phyloP scores from a whole-genome alignment of 2,888 invertebrate species.

The Formica aserva region DNA sequence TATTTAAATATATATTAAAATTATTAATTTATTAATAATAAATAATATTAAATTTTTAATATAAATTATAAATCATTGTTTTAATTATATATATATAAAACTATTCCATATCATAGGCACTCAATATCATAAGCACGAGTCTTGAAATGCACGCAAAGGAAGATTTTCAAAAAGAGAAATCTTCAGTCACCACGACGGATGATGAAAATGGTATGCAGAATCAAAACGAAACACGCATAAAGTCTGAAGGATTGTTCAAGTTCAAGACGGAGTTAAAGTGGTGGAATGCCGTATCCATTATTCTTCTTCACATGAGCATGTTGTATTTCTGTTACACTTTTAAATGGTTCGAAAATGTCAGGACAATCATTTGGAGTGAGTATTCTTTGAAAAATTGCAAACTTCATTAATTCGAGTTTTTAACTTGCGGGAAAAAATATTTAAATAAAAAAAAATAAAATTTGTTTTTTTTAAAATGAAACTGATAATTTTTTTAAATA shows the following conservation, averaged over 20 bases:
- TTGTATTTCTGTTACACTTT: slow-evolving; percentile 13
- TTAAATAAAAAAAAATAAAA: neutral
- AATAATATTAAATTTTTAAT: no score
- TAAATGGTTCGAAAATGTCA: neutral
- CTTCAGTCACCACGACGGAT: no score
- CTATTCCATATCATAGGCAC: neutral
- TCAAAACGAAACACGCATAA: neutral
- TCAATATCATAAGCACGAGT: neutral
- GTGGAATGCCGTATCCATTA: neutral
- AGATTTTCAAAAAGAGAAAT: neutral
- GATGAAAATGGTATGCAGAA: neutral
- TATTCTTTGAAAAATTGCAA: neutral
- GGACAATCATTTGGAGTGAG: slow-evolving; percentile 20
- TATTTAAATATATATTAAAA: no score
- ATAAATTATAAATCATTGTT: no score
- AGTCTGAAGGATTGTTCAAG: neutral
- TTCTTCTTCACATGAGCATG: neutral
- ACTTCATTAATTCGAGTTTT: neutral
- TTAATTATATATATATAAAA: no score
- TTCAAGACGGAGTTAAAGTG: neutral
- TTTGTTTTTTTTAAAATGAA: neutral
- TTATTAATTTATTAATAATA: no score
- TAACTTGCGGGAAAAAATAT: neutral
- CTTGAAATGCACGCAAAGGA: neutral
- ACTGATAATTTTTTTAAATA: neutral